Evolutionary conservation across 2,797 vertebrate genomes (phyloP).

Genomic region (Argya squamiceps): DNA sequence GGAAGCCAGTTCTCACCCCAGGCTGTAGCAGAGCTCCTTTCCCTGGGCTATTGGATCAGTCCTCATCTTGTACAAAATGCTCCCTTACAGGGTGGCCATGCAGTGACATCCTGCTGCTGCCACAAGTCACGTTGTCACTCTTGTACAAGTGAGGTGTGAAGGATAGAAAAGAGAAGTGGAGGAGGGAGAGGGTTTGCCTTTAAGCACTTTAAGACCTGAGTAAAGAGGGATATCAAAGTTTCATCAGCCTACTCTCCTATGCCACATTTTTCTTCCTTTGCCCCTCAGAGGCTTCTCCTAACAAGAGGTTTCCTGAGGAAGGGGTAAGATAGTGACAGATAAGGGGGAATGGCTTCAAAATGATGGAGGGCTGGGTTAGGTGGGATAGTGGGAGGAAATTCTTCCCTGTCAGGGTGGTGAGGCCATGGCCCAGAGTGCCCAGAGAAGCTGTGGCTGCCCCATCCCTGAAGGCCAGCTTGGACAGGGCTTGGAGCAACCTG

Average conservation of each 20-base stretch:
- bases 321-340: not conserved
- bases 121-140: not conserved
- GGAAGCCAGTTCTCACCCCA: not conserved
- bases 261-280: not conserved
- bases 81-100: not conserved
- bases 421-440: not conserved
- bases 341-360: not conserved
- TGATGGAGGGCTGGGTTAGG: not conserved
- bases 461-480: not conserved
- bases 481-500: fast-evolving
- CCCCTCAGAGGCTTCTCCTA: not conserved
- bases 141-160: not conserved
- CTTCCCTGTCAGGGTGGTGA: not conserved
- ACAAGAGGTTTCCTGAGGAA: not conserved
- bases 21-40: not conserved
- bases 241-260: not conserved
- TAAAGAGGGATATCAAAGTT: not conserved
- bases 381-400: not conserved
- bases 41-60: not conserved
- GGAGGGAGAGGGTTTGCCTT: not conserved
- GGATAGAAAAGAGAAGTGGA: not conserved
- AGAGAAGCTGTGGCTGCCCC: not conserved
- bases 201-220: not conserved
- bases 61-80: not conserved
- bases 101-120: not conserved